phyloP scores from a whole-genome alignment of 1,140 invertebrate species.

The Sinella curviseta region DNA sequence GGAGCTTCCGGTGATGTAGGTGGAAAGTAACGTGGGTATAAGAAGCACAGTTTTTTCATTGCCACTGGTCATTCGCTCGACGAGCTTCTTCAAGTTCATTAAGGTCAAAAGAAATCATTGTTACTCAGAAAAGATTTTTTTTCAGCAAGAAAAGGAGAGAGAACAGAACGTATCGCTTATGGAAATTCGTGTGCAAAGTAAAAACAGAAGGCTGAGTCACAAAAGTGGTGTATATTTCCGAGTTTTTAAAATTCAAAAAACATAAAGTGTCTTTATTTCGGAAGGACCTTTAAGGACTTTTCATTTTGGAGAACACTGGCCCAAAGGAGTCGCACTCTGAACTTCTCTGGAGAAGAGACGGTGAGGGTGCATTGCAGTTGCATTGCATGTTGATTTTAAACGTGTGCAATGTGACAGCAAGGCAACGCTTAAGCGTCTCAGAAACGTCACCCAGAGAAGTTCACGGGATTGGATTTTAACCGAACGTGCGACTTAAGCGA shows the following conservation, averaged over 20 bases:
- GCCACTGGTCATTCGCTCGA: constrained; percentile 9
- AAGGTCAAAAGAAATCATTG: background rate
- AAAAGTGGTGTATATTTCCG: background rate
- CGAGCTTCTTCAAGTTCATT: constrained; percentile 17
- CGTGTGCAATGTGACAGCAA: constrained; percentile 49
- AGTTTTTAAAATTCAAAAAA: too few species aligned
- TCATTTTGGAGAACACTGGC: too few species aligned
- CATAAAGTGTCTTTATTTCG: too few species aligned
- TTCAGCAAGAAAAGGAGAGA: too few species aligned
- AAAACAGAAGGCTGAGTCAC: background rate
- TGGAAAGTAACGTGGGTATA: constrained; percentile 36
- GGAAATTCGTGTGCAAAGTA: too few species aligned
- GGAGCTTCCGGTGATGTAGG: constrained; percentile 44
- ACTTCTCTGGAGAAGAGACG: constrained; percentile 27
- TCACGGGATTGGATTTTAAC: background rate
- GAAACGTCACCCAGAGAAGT: background rate
- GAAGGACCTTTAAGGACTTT: too few species aligned
- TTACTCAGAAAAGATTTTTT: background rate
- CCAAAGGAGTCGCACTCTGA: background rate
- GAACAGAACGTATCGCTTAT: too few species aligned
- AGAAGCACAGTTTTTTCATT: constrained; percentile 36
- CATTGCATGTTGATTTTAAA: constrained; percentile 44
- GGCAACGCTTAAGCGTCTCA: constrained; percentile 49
- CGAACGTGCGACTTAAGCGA: background rate
- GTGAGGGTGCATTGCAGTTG: constrained; percentile 49